phyloP scores from a whole-genome alignment of 2,113 vertebrate genomes.

The Gavialis gangeticus region DNA sequence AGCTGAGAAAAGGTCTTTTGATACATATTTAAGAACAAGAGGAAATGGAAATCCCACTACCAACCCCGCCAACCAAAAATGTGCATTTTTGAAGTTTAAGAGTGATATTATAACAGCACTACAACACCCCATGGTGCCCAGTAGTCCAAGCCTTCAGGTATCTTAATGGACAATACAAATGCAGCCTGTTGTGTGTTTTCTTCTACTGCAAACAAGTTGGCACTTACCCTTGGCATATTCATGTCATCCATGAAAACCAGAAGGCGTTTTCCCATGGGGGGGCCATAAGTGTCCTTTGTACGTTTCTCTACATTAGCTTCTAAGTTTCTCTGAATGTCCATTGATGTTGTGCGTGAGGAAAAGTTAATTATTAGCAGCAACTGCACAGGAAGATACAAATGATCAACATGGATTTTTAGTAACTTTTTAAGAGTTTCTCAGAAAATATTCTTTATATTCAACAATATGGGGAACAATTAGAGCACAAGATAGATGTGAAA shows the following conservation, averaged over 20 bases:
- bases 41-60: neutral
- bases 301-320: slow-evolving; percentile 95
- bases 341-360: slow-evolving; percentile 94
- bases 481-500: neutral
- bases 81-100: neutral
- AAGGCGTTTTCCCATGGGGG: slow-evolving; percentile 92
- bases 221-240: slow-evolving; percentile 95
- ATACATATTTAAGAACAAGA: neutral
- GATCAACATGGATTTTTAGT: neutral
- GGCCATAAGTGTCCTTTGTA: slow-evolving; percentile 92
- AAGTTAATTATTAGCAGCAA: slow-evolving; percentile 89
- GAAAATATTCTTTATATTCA: neutral
- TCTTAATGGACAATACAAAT: neutral
- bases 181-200: neutral
- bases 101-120: neutral
- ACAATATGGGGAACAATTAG: neutral
- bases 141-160: neutral
- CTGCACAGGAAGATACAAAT: slow-evolving; percentile 69
- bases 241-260: slow-evolving; percentile 96
- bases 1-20: neutral
- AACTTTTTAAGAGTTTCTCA: neutral
- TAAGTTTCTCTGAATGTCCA: slow-evolving; percentile 94
- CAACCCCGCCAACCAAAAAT: neutral
- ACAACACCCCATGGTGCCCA: neutral
- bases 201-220: neutral